phyloP scores from a whole-genome alignment of 2,888 invertebrate species.

The Parnassius glacialis region DNA sequence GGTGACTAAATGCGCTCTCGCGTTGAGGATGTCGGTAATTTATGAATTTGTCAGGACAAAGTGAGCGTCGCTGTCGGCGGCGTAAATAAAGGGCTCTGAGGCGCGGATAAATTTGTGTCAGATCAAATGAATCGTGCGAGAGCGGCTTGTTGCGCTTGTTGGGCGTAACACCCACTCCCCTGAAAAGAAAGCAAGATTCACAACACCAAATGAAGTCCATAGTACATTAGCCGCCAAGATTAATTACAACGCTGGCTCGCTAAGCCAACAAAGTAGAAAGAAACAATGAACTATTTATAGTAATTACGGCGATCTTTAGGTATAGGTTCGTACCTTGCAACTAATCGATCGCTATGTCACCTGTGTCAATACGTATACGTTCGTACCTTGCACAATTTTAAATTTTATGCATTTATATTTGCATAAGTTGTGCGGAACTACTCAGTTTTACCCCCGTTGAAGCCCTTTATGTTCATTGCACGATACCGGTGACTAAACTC shows the following conservation, averaged over 20 bases:
- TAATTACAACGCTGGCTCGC: conserved; percentile 23
- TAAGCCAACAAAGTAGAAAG: conserved; percentile 17
- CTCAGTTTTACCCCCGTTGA: conserved; percentile 3
- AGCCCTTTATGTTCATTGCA: conserved; percentile 18
- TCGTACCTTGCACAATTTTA: conserved; percentile 2
- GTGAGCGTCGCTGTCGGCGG: conserved; percentile 67
- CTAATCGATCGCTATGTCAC: conserved; percentile 16
- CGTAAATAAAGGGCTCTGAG: conserved; percentile 72
- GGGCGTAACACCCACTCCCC: conserved; percentile 38
- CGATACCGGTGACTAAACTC: conserved; percentile 9
- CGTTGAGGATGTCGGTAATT: conserved; percentile 79
- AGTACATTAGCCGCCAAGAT: conserved; percentile 23
- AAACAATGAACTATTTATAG: conserved; percentile 32
- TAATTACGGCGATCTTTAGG: conserved; percentile 4
- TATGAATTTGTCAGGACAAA: conserved; percentile 80
- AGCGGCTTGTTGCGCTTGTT: conserved; percentile 74
- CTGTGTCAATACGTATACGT: conserved; percentile 12
- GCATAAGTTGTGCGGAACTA: conserved; percentile 2
- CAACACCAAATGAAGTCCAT: conserved; percentile 16
- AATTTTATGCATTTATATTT: conserved; percentile 1
- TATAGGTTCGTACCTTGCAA: too few species aligned
- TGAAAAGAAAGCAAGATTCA: conserved; percentile 5
- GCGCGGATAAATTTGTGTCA: conserved; percentile 79
- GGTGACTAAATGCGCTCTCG: conserved; percentile 54
- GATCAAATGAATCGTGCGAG: conserved; percentile 76